Base-by-base conservation (phyloP, 2,113 vertebrate species). In the Pampusana beccarii region DNA sequence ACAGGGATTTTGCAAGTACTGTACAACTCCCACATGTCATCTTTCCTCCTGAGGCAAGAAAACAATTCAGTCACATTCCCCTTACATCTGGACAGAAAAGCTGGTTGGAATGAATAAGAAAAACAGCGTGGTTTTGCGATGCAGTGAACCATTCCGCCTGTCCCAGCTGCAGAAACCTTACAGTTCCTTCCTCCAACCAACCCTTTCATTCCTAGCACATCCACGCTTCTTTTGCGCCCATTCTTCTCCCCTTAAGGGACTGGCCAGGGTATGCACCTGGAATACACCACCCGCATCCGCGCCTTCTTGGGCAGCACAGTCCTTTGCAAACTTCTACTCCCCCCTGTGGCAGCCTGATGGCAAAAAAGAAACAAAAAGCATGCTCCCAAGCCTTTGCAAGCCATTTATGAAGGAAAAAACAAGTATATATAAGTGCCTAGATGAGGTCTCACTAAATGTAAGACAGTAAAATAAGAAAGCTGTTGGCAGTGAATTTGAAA, bases 261-360 rank as follows among this genome's bases (percentile, higher is more conserved):
- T 67, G 53, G 34, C 23, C 56, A n/a, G 57, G 84, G 25, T 38
- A 60, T 1, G 6, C 64, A 74, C 4, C 3, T 42, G 75, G 42
- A 88, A 90, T 13, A 62, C 38, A 80, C 17, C 53, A 6, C 56
- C 80, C 33, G 53, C 44, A 23, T 60, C n/a, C 0, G 40, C 46
- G 92, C 80, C 83, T 90, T 61, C 34, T 80, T 82, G 78, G 83
- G 84, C 46, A 74, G 61, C 80, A 58, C 36, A 18, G 75, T 86
- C 94, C 90, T 94, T 96, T 92, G 48, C 80, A 97, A 97, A 97
- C 88, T 88, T 95, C 89, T 94, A 88, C 97, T 98, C 94, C 97
- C 94, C 92, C 88, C 94, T 95, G 90, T 98, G 97, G 97, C 91
- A 97, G 94, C 81, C 61, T 81, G 61, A 91, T 33, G 83, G 84